Conservation (phyloP, 1,140 invertebrate species). For the Neodiprion pinetum region DNA sequence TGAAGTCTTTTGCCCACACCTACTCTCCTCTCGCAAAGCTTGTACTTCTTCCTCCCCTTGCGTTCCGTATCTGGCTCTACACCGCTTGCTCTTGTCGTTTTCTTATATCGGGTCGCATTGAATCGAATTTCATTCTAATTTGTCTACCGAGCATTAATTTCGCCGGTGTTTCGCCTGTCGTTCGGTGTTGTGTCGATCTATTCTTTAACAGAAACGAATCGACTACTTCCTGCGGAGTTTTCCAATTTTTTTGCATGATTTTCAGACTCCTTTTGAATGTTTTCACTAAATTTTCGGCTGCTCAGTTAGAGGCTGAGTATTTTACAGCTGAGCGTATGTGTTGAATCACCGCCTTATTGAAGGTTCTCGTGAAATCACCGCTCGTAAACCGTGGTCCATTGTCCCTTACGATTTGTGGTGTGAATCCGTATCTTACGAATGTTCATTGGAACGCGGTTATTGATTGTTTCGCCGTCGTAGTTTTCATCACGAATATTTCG, state of each 20-base stretch:
- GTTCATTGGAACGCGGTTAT: constrained; percentile 29
- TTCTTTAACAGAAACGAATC: constrained; percentile 15
- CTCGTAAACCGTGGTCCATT: constrained; percentile 42
- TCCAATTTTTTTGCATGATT: constrained; percentile 28
- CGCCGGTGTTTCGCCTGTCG: constrained; percentile 43
- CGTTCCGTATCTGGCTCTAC: too few species aligned
- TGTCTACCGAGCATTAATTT: constrained; percentile 46
- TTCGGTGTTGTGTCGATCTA: constrained; percentile 15
- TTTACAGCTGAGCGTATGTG: constrained; percentile 30
- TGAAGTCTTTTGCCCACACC: constrained; percentile 17
- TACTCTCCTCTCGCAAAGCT: neutral
- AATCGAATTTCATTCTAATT: constrained; percentile 32
- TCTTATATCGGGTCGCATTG: neutral
- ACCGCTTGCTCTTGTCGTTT: too few species aligned
- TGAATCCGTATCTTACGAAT: constrained; percentile 38
- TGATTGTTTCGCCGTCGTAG: constrained; percentile 24
- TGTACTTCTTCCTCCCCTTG: too few species aligned
- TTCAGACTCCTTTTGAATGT: constrained; percentile 50
- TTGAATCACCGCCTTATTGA: constrained; percentile 29
- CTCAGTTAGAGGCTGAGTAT: constrained; percentile 45
- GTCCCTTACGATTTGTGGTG: constrained; percentile 35
- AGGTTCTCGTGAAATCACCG: constrained; percentile 27
- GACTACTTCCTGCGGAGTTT: constrained; percentile 5
- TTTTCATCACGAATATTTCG: constrained; percentile 34
- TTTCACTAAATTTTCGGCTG: constrained; percentile 50